Evolutionary conservation across 2,797 vertebrate species (phyloP).

Genomic region (Sebastes iracundus): DNA sequence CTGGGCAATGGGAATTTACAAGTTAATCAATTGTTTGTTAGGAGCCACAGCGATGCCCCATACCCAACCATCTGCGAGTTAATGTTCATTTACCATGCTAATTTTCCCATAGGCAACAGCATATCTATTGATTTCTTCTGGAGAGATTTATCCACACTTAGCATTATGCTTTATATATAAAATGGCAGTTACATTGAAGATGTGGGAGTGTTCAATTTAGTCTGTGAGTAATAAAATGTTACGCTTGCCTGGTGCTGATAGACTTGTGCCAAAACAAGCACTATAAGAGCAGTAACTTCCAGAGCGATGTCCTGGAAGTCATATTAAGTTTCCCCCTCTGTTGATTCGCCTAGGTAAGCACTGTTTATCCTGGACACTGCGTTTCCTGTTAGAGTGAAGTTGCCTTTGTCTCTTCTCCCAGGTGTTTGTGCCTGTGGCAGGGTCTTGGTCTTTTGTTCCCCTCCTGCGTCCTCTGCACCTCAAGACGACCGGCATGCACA

Average conservation of each 20-base stretch:
- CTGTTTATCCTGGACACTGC: conserved; percentile 62
- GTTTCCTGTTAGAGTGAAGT: conserved; percentile 65
- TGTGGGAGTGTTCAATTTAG: conserved; percentile 14
- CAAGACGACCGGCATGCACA: conserved; percentile 32
- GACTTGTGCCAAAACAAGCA: conserved; percentile 38
- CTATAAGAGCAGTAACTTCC: conserved; percentile 24
- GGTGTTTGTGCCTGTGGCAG: conserved; percentile 69
- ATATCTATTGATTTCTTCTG: conserved; percentile 73
- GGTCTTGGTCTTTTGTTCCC: conserved; percentile 63
- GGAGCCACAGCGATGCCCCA: conserved; percentile 74
- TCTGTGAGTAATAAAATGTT: conserved; percentile 6
- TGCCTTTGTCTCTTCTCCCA: conserved; percentile 62
- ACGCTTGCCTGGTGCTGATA: not conserved
- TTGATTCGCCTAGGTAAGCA: conserved; percentile 41
- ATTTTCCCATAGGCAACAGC: conserved; percentile 76
- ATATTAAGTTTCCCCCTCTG: conserved; percentile 56
- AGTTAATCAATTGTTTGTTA: conserved; percentile 88
- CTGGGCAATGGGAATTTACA: conserved; percentile 86
- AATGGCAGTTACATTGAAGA: conserved; percentile 29
- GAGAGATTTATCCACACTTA: conserved; percentile 55
- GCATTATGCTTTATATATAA: conserved; percentile 34
- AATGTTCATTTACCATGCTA: conserved; percentile 83
- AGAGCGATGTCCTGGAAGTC: conserved; percentile 18
- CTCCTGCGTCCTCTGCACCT: conserved; percentile 30
- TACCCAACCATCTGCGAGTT: conserved; percentile 83